A percentile compares a stretch with the other conserved stretches of the same genome.
Conservation (phyloP, 2,797 vertebrate genomes). For the Arremon aurantiirostris region DNA sequence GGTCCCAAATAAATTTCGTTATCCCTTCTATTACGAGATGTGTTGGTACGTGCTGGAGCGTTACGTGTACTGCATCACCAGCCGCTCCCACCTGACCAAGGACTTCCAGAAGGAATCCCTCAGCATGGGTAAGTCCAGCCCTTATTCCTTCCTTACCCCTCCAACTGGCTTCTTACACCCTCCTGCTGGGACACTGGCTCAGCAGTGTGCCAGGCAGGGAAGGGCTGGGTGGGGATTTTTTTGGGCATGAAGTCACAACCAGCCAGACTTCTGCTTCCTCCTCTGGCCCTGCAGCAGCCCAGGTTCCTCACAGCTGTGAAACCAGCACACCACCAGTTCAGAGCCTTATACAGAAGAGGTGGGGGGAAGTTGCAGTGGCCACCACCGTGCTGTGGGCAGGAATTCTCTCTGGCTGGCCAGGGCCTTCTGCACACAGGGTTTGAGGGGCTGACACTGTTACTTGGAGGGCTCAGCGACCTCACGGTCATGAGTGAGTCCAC, state of each 20-base stretch:
- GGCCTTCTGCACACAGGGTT: not conserved
- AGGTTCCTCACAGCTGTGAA: not conserved
- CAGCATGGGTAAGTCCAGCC: constrained; percentile 84
- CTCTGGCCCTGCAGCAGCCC: not conserved
- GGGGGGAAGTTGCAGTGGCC: not conserved
- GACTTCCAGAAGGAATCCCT: constrained; percentile 96
- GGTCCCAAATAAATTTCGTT: constrained; percentile 97
- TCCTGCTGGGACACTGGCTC: not conserved
- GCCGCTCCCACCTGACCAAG: constrained; percentile 89
- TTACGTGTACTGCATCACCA: constrained; percentile 94
- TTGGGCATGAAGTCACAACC: not conserved
- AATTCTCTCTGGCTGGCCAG: not conserved
- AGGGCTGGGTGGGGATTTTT: not conserved
- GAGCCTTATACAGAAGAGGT: not conserved
- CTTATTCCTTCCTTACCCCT: not conserved
- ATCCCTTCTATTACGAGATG: constrained; percentile 99
- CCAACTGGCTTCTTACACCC: not conserved
- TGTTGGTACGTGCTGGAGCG: constrained; percentile 98
- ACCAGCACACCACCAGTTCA: not conserved
- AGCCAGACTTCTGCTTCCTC: not conserved
- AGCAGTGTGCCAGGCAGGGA: not conserved
- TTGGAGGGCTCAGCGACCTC: not conserved
- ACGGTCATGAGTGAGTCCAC: not conserved
- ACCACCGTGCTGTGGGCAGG: not conserved
- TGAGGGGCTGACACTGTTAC: not conserved